These are phyloP conservation scores for Aselliscus stoliczkanus DNA, from an alignment of 2,797 vertebrate species.

Conservation along the genomic window DNA sequence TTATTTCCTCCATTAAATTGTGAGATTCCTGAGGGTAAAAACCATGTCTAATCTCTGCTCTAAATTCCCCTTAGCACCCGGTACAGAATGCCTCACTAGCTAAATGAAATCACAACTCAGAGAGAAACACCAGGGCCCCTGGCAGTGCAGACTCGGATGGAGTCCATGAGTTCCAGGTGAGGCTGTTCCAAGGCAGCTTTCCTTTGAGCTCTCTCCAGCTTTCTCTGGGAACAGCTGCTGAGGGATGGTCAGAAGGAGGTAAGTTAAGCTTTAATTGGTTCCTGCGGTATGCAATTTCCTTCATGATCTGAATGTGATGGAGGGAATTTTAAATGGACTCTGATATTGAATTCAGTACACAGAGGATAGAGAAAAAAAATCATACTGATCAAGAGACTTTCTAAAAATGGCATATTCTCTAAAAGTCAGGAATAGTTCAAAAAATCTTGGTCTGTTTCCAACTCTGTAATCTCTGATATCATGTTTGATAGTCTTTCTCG, in stretches of 20 bases:
- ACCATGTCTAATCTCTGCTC: constrained; percentile 60
- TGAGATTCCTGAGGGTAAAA: constrained; percentile 64
- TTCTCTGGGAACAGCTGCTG: constrained; percentile 66
- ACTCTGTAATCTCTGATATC: constrained; percentile 23
- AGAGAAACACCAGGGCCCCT: constrained; percentile 41
- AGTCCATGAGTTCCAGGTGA: constrained; percentile 66
- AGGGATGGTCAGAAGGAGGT: constrained; percentile 57
- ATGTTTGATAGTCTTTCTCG: constrained; percentile 19
- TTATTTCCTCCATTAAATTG: constrained; percentile 66
- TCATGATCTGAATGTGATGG: constrained; percentile 46
- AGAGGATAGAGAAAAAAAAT: neutral
- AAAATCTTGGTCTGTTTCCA: constrained; percentile 26
- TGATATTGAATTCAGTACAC: constrained; percentile 30
- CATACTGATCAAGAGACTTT: constrained; percentile 19
- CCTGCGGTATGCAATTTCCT: constrained; percentile 60
- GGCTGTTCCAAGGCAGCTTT: constrained; percentile 51
- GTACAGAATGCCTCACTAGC: neutral
- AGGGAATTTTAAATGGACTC: constrained; percentile 51
- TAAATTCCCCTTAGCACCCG: constrained; percentile 66
- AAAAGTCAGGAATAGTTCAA: neutral
- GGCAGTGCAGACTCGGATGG: neutral
- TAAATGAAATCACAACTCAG: constrained; percentile 56
- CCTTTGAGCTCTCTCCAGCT: constrained; percentile 60
- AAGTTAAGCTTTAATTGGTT: constrained; percentile 69
- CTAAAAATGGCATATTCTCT: neutral